Evolutionary conservation across 1,140 invertebrate genomes (phyloP).

Genomic region (Drosophila watanabei): DNA sequence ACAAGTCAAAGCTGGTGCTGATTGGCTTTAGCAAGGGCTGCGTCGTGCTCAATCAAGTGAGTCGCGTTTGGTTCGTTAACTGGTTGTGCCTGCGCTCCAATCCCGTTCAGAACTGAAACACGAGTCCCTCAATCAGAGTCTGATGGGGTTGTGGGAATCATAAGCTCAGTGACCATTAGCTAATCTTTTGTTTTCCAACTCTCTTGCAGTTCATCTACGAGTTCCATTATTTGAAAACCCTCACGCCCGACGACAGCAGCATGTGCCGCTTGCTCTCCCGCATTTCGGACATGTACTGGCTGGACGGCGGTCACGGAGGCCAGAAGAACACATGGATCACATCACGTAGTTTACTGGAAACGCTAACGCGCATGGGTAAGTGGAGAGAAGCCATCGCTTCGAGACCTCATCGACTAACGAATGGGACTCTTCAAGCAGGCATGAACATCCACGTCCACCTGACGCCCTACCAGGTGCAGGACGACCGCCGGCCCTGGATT

Average conservation of each 20-base stretch:
- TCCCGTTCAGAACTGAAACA: neutral
- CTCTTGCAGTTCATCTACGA: constrained; percentile 90
- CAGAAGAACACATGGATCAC: constrained; percentile 94
- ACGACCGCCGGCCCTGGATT: constrained; percentile 92
- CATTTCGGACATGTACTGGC: constrained; percentile 92
- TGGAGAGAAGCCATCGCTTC: neutral
- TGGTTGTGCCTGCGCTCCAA: constrained; percentile 36
- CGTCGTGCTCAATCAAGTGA: constrained; percentile 94
- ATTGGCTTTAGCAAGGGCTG: constrained; percentile 97
- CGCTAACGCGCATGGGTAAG: constrained; percentile 88
- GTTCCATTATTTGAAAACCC: constrained; percentile 90
- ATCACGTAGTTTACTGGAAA: constrained; percentile 89
- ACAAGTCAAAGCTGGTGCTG: constrained; percentile 87
- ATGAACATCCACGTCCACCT: constrained; percentile 92
- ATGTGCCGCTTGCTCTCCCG: constrained; percentile 88
- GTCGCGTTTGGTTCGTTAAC: constrained; percentile 81
- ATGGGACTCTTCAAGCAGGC: constrained; percentile 51
- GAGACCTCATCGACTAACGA: constrained; percentile 1
- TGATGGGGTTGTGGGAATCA: neutral
- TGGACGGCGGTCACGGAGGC: constrained; percentile 95
- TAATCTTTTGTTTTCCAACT: neutral
- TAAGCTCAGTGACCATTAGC: neutral
- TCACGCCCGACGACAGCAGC: constrained; percentile 88
- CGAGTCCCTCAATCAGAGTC: neutral
- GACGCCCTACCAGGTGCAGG: constrained; percentile 93